Conservation (phyloP, 2,797 vertebrate genomes). For the Melanotaenia boesemani region DNA sequence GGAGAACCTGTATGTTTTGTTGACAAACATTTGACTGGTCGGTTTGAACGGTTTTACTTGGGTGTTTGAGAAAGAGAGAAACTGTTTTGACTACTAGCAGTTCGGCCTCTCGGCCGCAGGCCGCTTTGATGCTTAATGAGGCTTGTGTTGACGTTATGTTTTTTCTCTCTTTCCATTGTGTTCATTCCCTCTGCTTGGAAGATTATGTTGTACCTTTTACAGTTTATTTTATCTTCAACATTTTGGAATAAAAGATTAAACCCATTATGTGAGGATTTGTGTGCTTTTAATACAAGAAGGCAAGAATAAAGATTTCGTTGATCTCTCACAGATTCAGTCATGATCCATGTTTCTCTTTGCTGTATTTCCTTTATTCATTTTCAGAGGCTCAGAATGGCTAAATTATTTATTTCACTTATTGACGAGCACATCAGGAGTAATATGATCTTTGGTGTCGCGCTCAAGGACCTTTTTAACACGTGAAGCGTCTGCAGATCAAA, state of each 20-base stretch:
- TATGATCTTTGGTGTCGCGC: too few relatives aligned
- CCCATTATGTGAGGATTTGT: slow-evolving; percentile 36
- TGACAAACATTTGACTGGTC: slow-evolving; percentile 30
- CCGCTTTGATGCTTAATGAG: background rate
- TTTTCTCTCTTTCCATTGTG: slow-evolving; percentile 41
- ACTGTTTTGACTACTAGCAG: slow-evolving; percentile 34
- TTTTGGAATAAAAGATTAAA: slow-evolving; percentile 81
- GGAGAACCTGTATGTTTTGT: slow-evolving; percentile 33
- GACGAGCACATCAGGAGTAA: too few relatives aligned
- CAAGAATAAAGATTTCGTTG: too few relatives aligned
- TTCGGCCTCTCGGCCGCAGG: slow-evolving; percentile 6
- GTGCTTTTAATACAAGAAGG: too few relatives aligned
- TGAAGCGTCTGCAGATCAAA: too few relatives aligned
- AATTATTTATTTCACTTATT: too few relatives aligned
- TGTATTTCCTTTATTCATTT: too few relatives aligned
- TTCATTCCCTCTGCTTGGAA: slow-evolving; percentile 63
- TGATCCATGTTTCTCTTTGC: too few relatives aligned
- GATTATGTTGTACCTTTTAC: slow-evolving; percentile 82
- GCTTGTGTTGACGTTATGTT: slow-evolving; percentile 23
- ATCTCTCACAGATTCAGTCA: background rate
- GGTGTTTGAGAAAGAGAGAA: slow-evolving; percentile 9
- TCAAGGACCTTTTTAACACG: too few relatives aligned
- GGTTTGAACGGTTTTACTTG: background rate
- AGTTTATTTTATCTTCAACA: slow-evolving; percentile 79
- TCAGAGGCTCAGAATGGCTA: too few relatives aligned